phyloP scores from a whole-genome alignment of 1,140 invertebrate genomes.

The Gryon sp. region DNA sequence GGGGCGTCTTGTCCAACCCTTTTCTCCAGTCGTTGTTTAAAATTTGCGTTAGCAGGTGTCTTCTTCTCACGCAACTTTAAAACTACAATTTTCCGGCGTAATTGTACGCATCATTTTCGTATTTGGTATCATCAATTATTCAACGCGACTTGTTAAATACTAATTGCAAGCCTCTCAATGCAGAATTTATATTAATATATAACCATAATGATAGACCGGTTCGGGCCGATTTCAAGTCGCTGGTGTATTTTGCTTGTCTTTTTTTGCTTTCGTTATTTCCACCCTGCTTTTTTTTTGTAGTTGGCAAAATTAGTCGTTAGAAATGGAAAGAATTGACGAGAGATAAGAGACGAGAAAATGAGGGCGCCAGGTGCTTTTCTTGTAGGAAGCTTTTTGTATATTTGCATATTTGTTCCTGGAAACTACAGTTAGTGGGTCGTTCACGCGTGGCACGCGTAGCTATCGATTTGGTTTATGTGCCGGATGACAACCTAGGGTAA shows the following conservation, averaged over 20 bases:
- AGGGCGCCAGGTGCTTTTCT: slow-evolving; percentile 23
- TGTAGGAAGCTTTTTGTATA: too few species aligned
- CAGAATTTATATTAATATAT: slow-evolving; percentile 38
- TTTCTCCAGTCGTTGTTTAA: slow-evolving; percentile 30
- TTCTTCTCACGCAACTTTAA: slow-evolving; percentile 41
- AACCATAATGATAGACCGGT: slow-evolving; percentile 14
- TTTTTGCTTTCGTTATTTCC: too few species aligned
- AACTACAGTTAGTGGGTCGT: slow-evolving; percentile 68
- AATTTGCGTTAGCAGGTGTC: slow-evolving; percentile 39
- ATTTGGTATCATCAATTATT: slow-evolving; percentile 23
- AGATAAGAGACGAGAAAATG: not conserved
- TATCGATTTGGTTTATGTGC: slow-evolving; percentile 74
- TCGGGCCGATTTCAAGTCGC: slow-evolving; percentile 1
- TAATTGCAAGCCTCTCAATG: slow-evolving; percentile 27
- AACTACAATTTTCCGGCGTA: slow-evolving; percentile 38
- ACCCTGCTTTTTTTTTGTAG: not conserved
- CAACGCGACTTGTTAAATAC: slow-evolving; percentile 27
- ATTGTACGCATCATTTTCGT: slow-evolving; percentile 45
- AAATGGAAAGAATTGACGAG: not conserved
- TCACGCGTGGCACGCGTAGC: slow-evolving; percentile 69
- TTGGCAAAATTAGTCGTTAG: not conserved
- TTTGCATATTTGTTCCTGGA: slow-evolving; percentile 43
- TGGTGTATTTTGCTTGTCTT: too few species aligned
- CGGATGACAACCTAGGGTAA: slow-evolving; percentile 73
- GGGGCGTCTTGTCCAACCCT: slow-evolving; percentile 42